Evolutionary conservation across 1,140 invertebrate genomes (phyloP).

Genomic region (Rhagoletis pomonella): DNA sequence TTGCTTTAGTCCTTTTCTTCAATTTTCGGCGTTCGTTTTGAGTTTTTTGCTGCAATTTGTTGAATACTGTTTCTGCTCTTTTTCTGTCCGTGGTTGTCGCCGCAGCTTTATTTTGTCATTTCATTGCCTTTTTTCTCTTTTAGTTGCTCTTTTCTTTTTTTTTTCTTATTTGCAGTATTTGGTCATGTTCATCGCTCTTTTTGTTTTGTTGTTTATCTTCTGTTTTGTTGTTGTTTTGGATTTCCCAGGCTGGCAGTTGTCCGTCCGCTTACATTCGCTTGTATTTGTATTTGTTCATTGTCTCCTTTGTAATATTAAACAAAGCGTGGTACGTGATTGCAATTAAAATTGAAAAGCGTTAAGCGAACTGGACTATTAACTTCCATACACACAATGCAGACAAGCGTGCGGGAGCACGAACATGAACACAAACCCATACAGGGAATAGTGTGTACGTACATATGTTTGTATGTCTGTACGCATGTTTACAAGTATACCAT

Average conservation of each 20-base stretch:
- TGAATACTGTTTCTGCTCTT: not conserved
- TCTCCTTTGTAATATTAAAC: slow-evolving; percentile 52
- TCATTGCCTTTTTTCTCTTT: not conserved
- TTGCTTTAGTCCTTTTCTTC: slow-evolving; percentile 9
- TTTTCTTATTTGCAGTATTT: not conserved
- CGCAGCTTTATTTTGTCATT: slow-evolving; percentile 10
- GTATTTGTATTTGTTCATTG: slow-evolving; percentile 32
- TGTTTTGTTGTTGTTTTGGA: slow-evolving; percentile 11
- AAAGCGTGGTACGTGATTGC: slow-evolving; percentile 48
- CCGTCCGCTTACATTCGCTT: slow-evolving; percentile 27
- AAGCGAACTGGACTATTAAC: slow-evolving; percentile 51
- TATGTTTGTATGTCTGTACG: not conserved
- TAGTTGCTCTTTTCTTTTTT: not conserved
- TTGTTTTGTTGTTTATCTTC: slow-evolving; percentile 15
- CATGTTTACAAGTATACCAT: not conserved
- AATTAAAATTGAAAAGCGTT: slow-evolving; percentile 53
- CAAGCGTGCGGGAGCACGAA: not conserved
- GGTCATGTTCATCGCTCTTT: slow-evolving; percentile 25
- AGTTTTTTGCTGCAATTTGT: slow-evolving; percentile 30
- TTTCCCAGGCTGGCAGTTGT: not conserved
- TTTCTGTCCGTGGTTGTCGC: slow-evolving; percentile 19
- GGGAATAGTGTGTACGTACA: not conserved
- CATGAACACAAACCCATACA: not conserved
- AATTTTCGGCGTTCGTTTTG: not conserved
- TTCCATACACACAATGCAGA: slow-evolving; percentile 34